Evolutionary conservation across 1,140 invertebrate species (phyloP).

Genomic region (Stegodyphus dumicola): DNA sequence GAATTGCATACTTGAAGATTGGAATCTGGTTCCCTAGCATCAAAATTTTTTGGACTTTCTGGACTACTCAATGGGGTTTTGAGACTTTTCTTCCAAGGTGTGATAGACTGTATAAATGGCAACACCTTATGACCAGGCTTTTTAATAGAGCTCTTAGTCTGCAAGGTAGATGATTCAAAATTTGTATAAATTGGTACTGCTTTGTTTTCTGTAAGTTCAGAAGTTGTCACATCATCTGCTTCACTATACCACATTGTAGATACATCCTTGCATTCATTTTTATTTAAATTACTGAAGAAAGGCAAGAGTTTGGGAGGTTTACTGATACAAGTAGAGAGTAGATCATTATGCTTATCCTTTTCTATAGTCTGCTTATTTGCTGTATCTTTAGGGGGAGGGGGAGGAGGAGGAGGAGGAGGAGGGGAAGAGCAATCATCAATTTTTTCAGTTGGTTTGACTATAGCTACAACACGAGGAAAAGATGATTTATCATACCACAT

Average conservation of each 20-base stretch:
- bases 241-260: conserved; percentile 38
- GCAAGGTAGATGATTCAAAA: not conserved
- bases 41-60: conserved; percentile 22
- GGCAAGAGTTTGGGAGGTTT: conserved; percentile 24
- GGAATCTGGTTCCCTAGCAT: not conserved
- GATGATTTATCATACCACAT: conserved; percentile 52
- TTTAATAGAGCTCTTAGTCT: not conserved
- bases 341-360: not conserved
- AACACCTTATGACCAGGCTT: not conserved
- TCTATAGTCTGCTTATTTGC: not conserved
- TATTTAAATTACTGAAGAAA: conserved; percentile 15
- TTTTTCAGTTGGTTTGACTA: conserved; percentile 43
- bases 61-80: conserved; percentile 44
- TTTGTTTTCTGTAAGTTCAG: not conserved
- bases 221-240: not conserved
- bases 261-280: conserved; percentile 17
- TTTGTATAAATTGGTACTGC: not conserved
- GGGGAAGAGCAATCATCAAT: not conserved
- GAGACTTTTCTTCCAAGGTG: conserved; percentile 40
- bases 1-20: not conserved
- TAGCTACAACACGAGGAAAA: conserved; percentile 16
- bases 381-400: not conserved
- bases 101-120: conserved; percentile 30
- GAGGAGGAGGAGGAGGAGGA: not conserved
- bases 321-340: not conserved